Evolutionary conservation across 2,888 invertebrate species (phyloP), one percentile per base, ranked within the genome.

Genomic region (Ptychoptera contaminata): DNA sequence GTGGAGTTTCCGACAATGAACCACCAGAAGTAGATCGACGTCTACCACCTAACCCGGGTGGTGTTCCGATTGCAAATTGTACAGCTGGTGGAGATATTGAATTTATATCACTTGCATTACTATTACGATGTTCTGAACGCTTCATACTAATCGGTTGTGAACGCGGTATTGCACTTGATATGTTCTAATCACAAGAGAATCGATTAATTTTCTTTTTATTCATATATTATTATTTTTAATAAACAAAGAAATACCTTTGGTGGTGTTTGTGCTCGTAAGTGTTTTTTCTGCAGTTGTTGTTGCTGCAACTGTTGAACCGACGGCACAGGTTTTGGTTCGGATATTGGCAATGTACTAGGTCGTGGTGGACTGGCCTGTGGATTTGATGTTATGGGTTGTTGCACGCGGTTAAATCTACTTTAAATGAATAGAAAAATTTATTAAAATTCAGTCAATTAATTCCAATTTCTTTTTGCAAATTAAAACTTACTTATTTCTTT

Each of bases 21-120:
- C 78, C 75, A 54, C 77, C 77, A 0, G 80, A 79, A 47, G 76
- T 74, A 46, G 77, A 75, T 56, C 79, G 72, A 55, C 76, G 71
- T 40, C 69, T 61, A 8, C 64, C 62, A 23, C 47, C 52, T 57
- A 56, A 69, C 41, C 78, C 76, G 40, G 90, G 88, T 45, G 91
- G 87, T 42, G 91, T 88, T 46, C 88, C 86, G 67, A 91, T 82
- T 44, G 80, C 76, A 67, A 87, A 86, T 60, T 87, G 84, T 43
- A 87, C 88, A 53, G 88, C 79, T 50, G 93, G 93, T 49, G 93
- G 93, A 41, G 92, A 92, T 50, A 93, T 74, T 8, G 92, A 92
- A 57, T 85, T 87, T 53, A 93, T 83, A 65, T 91, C 88, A 52
- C 80, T 77, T 47, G 76, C 74, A 49, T 71, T 76, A 53, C 71